phyloP scores from a whole-genome alignment of 2,797 vertebrate species.

The Philypnodon macrostomus region DNA sequence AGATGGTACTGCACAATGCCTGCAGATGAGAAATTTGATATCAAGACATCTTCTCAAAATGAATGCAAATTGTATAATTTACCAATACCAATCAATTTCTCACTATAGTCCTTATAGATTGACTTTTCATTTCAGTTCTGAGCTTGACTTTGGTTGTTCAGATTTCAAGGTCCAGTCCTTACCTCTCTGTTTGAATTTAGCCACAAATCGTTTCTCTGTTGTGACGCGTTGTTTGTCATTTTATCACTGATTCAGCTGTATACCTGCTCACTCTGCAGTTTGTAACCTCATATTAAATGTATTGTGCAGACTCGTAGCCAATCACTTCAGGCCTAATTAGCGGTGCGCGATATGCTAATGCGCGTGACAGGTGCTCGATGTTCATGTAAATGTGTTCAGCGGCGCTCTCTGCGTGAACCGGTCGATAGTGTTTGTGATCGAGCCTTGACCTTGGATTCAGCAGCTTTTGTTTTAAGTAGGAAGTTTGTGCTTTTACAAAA shows the following conservation, averaged over 20 bases:
- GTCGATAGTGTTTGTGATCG: constrained; percentile 55
- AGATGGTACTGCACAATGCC: too few species aligned
- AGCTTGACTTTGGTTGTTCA: background rate
- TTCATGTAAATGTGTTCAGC: constrained; percentile 64
- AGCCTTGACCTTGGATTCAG: constrained; percentile 17
- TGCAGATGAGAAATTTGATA: too few species aligned
- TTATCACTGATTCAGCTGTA: constrained; percentile 43
- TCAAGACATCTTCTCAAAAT: too few species aligned
- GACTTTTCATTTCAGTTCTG: background rate
- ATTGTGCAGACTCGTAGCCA: constrained; percentile 66
- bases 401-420: constrained; percentile 50
- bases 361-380: constrained; percentile 69
- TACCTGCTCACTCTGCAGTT: constrained; percentile 54
- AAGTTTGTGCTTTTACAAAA: background rate
- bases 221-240: constrained; percentile 12
- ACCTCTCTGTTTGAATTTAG: background rate
- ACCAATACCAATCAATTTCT: too few species aligned
- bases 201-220: constrained; percentile 4
- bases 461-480: background rate
- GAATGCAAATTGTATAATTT: too few species aligned
- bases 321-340: constrained; percentile 66
- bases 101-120: background rate
- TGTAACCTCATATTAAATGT: constrained; percentile 61
- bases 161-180: background rate
- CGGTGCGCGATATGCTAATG: constrained; percentile 68